A percentile compares a stretch with the other conserved stretches of the same genome.
Evolutionary conservation across 2,888 invertebrate genomes (phyloP).

Genomic region (Ochropleura plecta): DNA sequence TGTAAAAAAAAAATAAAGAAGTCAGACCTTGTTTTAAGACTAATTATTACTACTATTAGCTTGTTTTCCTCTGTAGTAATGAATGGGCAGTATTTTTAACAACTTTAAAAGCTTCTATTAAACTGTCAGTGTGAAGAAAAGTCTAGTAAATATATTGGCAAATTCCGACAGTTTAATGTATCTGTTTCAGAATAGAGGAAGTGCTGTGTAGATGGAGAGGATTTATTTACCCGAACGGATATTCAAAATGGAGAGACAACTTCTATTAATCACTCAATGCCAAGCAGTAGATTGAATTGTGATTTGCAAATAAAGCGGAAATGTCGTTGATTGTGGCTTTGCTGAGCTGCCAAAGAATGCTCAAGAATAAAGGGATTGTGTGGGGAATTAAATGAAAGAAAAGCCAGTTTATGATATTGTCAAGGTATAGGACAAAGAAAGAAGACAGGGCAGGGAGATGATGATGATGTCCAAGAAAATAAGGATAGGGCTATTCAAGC

Average conservation of each 20-base stretch:
- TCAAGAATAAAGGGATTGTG: background rate
- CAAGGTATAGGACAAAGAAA: background rate
- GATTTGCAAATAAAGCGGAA: background rate
- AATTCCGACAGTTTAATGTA: constrained; percentile 31
- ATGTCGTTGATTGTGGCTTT: background rate
- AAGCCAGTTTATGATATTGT: background rate
- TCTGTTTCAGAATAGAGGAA: constrained; percentile 37
- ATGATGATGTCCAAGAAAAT: background rate
- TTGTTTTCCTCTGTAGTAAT: background rate
- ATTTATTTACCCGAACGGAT: constrained; percentile 25
- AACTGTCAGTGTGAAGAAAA: constrained; percentile 32
- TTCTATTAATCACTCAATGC: constrained; percentile 18
- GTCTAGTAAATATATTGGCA: constrained; percentile 36
- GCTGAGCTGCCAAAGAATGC: background rate
- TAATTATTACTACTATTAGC: too few relatives aligned
- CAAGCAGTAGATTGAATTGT: background rate
- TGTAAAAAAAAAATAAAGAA: too few relatives aligned
- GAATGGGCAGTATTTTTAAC: constrained; percentile 18
- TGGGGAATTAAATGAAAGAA: background rate
- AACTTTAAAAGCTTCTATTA: constrained; percentile 36
- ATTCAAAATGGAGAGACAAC: constrained; percentile 1
- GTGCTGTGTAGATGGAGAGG: constrained; percentile 18
- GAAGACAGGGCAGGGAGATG: background rate
- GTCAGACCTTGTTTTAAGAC: too few relatives aligned
- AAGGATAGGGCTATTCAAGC: background rate